phyloP scores from a whole-genome alignment of 2,113 vertebrate genomes.

The Ailurus styani region DNA sequence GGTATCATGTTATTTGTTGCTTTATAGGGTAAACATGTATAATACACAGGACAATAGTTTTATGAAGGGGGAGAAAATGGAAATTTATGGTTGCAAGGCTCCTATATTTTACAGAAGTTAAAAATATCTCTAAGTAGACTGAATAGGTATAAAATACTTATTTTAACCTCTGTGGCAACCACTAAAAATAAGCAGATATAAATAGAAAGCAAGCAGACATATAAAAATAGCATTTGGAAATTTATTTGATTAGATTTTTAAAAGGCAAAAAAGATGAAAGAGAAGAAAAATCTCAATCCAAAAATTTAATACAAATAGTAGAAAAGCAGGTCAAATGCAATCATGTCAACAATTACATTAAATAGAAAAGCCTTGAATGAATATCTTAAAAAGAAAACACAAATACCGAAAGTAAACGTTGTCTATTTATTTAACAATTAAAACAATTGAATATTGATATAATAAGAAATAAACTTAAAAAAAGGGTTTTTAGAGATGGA shows the following conservation, averaged over 20 bases:
- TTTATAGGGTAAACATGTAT: background rate
- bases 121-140: background rate
- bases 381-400: background rate
- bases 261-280: background rate
- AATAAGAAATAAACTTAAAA: background rate
- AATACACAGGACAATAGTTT: background rate
- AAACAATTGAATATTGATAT: background rate
- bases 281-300: background rate
- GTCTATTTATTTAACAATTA: background rate
- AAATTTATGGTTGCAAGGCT: background rate
- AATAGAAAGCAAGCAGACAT: background rate
- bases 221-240: constrained; percentile 2
- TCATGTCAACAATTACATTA: background rate
- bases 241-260: background rate
- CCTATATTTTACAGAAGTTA: background rate
- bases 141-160: background rate
- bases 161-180: background rate
- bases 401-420: background rate
- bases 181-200: background rate
- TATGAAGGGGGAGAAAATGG: background rate
- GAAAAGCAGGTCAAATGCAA: background rate
- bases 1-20: background rate
- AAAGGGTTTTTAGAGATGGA: background rate
- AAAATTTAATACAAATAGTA: background rate
- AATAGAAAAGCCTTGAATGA: background rate